phyloP scores from a whole-genome alignment of 1,140 invertebrate species.

The Orius insidiosus region DNA sequence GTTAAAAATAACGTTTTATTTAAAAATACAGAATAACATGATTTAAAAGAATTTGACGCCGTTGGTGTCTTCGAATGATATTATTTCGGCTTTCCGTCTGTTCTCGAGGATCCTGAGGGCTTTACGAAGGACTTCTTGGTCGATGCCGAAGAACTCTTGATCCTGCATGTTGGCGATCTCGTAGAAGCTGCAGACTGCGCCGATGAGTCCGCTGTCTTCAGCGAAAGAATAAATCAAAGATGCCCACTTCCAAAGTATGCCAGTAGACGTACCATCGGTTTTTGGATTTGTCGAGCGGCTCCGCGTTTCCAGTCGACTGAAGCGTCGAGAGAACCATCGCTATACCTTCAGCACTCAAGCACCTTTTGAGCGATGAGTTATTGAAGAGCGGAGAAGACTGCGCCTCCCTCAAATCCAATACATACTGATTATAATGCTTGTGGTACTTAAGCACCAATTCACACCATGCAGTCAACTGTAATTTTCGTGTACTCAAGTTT shows the following conservation, averaged over 20 bases:
- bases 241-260: slow-evolving; percentile 86
- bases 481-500: slow-evolving; percentile 72
- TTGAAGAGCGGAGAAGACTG: slow-evolving; percentile 61
- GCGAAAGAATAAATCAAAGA: slow-evolving; percentile 83
- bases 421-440: slow-evolving; percentile 52
- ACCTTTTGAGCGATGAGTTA: slow-evolving; percentile 67
- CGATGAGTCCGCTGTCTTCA: slow-evolving; percentile 55
- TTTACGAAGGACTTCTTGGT: slow-evolving; percentile 62
- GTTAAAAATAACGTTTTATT: background rate
- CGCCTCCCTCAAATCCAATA: slow-evolving; percentile 67
- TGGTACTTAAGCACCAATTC: slow-evolving; percentile 72
- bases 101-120: slow-evolving; percentile 57
- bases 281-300: slow-evolving; percentile 68
- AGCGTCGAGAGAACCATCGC: slow-evolving; percentile 63
- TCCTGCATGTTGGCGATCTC: slow-evolving; percentile 61
- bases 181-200: slow-evolving; percentile 82
- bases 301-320: slow-evolving; percentile 58
- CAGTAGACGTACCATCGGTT: slow-evolving; percentile 82
- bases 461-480: slow-evolving; percentile 85
- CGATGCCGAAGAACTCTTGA: slow-evolving; percentile 71
- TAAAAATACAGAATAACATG: slow-evolving; percentile 3
- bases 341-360: slow-evolving; percentile 32
- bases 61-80: slow-evolving; percentile 68
- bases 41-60: slow-evolving; percentile 86
- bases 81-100: slow-evolving; percentile 72